These are phyloP conservation scores for Ellobius talpinus DNA, from an alignment of 2,113 vertebrate species.

Conservation along the genomic window DNA sequence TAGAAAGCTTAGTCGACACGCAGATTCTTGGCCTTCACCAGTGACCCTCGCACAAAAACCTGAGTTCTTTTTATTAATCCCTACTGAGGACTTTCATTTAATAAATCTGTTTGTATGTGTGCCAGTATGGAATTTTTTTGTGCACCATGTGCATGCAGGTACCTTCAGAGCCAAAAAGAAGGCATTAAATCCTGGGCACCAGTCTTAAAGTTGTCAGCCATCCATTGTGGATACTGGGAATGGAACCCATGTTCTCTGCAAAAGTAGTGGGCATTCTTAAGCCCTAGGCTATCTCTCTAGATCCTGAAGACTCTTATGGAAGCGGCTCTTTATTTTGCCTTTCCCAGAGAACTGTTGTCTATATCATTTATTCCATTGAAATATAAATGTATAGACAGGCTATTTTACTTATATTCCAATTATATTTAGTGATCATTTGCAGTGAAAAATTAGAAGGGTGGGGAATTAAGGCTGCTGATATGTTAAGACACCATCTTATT, in stretches of 20 bases:
- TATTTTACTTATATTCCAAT: neutral
- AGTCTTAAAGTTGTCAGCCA: neutral
- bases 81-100: neutral
- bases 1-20: neutral
- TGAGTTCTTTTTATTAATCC: neutral
- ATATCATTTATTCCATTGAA: neutral
- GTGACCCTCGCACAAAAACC: neutral
- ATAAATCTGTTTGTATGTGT: neutral
- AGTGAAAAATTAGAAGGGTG: constrained; percentile 16
- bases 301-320: neutral
- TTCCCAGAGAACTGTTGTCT: neutral
- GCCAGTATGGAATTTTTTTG: neutral
- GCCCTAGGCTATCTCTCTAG: neutral
- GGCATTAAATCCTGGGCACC: neutral
- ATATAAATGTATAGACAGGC: neutral
- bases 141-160: neutral
- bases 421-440: constrained; percentile 46
- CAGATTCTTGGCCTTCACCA: neutral
- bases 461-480: constrained; percentile 35
- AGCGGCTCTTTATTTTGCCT: neutral
- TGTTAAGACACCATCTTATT: neutral
- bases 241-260: neutral
- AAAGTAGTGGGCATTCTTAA: neutral
- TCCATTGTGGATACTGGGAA: neutral
- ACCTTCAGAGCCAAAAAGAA: neutral